Conservation (phyloP, 2,797 vertebrate genomes). For the Acrossocheilus fasciatus region DNA sequence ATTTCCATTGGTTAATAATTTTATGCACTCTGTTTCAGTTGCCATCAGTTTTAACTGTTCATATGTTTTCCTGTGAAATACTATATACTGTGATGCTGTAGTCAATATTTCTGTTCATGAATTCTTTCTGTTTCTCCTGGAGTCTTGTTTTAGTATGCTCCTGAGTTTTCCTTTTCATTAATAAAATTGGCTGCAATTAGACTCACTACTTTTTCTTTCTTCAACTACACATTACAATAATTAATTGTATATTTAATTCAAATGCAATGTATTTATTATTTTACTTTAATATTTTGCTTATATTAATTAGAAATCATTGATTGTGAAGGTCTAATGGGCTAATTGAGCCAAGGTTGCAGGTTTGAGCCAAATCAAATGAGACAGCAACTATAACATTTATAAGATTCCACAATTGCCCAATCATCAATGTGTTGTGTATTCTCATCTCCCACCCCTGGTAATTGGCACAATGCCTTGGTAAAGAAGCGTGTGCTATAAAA, state of each 20-base stretch:
- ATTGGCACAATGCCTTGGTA: not conserved
- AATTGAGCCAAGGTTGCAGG: not conserved
- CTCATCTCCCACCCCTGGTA: not conserved
- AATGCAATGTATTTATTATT: not conserved
- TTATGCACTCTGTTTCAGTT: not conserved
- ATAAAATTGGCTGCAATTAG: not conserved
- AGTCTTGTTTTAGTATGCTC: not conserved
- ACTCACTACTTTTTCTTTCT: not conserved
- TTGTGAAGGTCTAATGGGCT: not conserved
- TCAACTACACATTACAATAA: not conserved
- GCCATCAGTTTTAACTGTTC: not conserved
- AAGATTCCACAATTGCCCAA: slow-evolving; percentile 7
- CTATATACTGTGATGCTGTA: not conserved
- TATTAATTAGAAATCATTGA: not conserved
- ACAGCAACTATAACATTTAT: slow-evolving; percentile 4
- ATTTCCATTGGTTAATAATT: not conserved
- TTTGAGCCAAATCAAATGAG: not conserved
- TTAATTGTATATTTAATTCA: not conserved
- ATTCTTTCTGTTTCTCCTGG: not conserved
- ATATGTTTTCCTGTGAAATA: not conserved
- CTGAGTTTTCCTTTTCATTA: not conserved
- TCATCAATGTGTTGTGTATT: not conserved
- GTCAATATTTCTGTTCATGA: not conserved
- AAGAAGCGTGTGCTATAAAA: not conserved
- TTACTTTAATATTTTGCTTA: not conserved